These are phyloP conservation scores for Trimorus sp. DNA, from an alignment of 2,888 invertebrate genomes.

Conservation along the genomic window DNA sequence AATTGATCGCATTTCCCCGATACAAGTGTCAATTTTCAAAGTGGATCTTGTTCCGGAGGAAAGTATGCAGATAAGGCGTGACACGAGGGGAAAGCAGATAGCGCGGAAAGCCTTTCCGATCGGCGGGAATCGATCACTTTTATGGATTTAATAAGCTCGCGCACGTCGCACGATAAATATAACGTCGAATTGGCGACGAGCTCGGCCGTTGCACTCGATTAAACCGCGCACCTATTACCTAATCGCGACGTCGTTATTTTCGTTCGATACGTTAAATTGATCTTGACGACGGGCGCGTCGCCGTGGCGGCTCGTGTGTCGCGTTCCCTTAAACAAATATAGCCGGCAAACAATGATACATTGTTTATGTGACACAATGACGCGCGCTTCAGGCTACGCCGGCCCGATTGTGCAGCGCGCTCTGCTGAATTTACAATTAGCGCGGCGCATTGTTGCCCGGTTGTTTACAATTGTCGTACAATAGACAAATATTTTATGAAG, in stretches of 20 bases:
- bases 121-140: too few relatives aligned
- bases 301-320: slow-evolving; percentile 18
- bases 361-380: slow-evolving; percentile 51
- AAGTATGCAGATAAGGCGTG: slow-evolving; percentile 41
- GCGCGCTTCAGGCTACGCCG: slow-evolving; percentile 33
- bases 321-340: slow-evolving; percentile 45
- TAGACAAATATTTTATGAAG: slow-evolving; percentile 34
- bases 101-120: slow-evolving; percentile 19
- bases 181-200: slow-evolving; percentile 11
- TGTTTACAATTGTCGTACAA: slow-evolving; percentile 38
- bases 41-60: slow-evolving; percentile 34
- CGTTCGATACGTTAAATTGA: slow-evolving; percentile 46
- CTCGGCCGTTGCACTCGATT: slow-evolving; percentile 74
- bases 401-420: slow-evolving; percentile 34
- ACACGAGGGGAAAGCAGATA: slow-evolving; percentile 39
- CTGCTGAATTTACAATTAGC: slow-evolving; percentile 46
- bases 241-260: slow-evolving; percentile 45
- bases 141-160: too few relatives aligned
- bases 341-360: slow-evolving; percentile 46
- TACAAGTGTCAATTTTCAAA: slow-evolving; percentile 47
- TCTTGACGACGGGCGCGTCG: slow-evolving; percentile 40
- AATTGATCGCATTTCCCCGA: too few relatives aligned
- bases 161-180: too few relatives aligned
- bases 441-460: slow-evolving; percentile 24
- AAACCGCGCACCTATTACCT: slow-evolving; percentile 70